Evolutionary conservation across 2,797 vertebrate genomes (phyloP).

Genomic region (Onychomys leucogaster): DNA sequence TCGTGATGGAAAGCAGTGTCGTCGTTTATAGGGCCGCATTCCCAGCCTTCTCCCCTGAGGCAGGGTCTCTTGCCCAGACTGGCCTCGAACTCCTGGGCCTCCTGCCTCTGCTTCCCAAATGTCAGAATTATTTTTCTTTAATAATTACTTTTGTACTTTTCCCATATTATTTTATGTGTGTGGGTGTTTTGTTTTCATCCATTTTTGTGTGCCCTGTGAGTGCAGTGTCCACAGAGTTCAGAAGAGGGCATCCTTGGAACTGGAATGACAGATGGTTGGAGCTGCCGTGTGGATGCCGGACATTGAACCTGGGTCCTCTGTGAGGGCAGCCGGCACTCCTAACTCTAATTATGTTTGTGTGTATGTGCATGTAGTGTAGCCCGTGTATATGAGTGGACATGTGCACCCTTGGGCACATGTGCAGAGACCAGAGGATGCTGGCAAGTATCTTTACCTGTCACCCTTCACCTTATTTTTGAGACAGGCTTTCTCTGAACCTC

Average conservation of each 20-base stretch:
- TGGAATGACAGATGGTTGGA: not conserved
- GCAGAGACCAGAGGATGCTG: not conserved
- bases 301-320: too few species aligned
- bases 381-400: too few species aligned
- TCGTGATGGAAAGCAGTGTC: not conserved
- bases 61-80: not conserved
- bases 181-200: not conserved
- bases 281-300: too few species aligned
- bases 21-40: not conserved
- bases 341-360: not conserved
- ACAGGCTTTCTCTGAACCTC: not conserved
- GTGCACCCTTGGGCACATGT: not conserved
- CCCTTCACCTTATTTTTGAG: not conserved
- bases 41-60: not conserved
- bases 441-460: not conserved
- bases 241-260: not conserved
- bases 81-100: not conserved
- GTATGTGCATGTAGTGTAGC: not conserved
- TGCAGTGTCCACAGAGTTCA: not conserved
- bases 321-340: not conserved
- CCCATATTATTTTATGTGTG: not conserved
- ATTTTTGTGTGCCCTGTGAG: not conserved
- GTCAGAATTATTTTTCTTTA: conserved; percentile 21
- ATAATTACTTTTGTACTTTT: not conserved
- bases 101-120: not conserved